Conservation (phyloP, 2,113 vertebrate species). For the Dipodomys stephensi region DNA sequence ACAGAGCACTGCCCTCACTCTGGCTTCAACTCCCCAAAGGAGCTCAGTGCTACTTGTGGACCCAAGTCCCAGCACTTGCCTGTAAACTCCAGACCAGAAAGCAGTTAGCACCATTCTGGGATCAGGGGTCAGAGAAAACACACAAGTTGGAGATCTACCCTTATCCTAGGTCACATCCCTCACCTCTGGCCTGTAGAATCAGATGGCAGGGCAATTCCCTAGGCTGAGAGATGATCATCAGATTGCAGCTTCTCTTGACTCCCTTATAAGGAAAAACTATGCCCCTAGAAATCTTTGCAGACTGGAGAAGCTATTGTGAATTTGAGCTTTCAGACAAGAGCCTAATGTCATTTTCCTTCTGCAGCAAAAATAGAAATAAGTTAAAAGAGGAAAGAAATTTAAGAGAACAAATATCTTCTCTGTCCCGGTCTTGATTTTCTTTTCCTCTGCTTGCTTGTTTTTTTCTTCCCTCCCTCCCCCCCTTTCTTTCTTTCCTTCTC, state of each 20-base stretch:
- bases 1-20: background rate
- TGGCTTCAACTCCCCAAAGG: background rate
- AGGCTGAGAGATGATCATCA: constrained; percentile 67
- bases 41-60: background rate
- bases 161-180: constrained; percentile 8
- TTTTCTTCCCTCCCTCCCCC: background rate
- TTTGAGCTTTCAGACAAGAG: constrained; percentile 47
- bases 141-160: background rate
- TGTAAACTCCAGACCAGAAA: constrained; percentile 55
- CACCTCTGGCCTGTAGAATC: constrained; percentile 32
- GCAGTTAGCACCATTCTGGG: background rate
- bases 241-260: constrained; percentile 63
- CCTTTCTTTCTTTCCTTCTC: accelerated
- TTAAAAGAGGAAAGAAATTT: constrained; percentile 46
- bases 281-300: constrained; percentile 67
- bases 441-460: background rate
- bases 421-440: background rate
- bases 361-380: constrained; percentile 60
- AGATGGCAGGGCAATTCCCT: background rate
- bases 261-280: constrained; percentile 80
- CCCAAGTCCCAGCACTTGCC: background rate
- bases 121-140: background rate
- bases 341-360: constrained; percentile 55
- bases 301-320: constrained; percentile 41
- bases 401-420: background rate